Evolutionary conservation across 1,140 invertebrate species (phyloP).

Genomic region (Sminthurides bifidus): DNA sequence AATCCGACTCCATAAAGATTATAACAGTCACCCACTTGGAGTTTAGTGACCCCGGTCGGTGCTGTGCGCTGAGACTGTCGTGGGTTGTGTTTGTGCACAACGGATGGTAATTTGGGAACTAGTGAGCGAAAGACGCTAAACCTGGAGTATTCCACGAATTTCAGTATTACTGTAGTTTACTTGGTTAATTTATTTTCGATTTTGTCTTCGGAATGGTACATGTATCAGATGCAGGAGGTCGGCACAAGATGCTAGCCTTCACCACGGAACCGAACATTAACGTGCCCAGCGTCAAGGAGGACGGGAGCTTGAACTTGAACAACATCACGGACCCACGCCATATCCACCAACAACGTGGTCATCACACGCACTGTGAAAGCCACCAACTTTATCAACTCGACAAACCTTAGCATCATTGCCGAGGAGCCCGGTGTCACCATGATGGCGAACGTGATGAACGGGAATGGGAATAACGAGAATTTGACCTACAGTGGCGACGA

Average conservation of each 20-base stretch:
- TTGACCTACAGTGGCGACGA: no score
- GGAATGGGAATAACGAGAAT: background rate
- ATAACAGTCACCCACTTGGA: no score
- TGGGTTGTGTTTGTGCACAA: no score
- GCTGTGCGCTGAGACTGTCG: no score
- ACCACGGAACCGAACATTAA: conserved; percentile 26
- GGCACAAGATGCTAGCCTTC: conserved; percentile 30
- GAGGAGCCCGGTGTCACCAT: conserved; percentile 4
- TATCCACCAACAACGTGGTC: background rate
- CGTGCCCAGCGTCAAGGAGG: conserved; percentile 16
- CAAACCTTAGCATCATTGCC: conserved; percentile 10
- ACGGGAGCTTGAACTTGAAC: background rate
- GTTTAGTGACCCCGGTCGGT: no score
- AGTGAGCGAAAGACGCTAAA: no score
- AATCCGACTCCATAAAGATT: no score
- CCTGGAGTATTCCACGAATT: conserved; percentile 6
- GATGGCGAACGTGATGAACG: background rate
- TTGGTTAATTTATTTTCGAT: background rate
- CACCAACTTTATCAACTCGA: background rate
- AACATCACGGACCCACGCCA: background rate
- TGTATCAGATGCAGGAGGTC: conserved; percentile 24
- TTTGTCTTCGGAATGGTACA: conserved; percentile 27
- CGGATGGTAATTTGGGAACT: no score
- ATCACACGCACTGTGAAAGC: background rate
- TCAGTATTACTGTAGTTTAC: background rate